Conservation (phyloP, 2,113 vertebrate genomes). For the Zapornia atra region DNA sequence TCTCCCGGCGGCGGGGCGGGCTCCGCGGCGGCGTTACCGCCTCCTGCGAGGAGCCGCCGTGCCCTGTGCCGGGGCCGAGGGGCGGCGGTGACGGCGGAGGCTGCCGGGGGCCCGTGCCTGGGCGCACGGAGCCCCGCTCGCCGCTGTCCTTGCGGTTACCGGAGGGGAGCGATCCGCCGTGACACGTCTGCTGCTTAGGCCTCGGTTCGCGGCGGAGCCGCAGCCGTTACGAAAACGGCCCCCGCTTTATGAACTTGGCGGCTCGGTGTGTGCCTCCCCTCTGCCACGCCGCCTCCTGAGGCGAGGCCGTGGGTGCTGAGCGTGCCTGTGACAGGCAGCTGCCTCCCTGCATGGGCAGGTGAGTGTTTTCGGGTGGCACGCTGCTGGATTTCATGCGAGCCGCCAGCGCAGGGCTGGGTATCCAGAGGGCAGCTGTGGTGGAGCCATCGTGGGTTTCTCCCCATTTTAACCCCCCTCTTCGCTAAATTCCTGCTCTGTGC, state of each 20-base stretch:
- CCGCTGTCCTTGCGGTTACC: background rate
- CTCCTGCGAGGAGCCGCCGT: background rate
- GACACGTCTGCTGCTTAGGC: slow-evolving; percentile 25
- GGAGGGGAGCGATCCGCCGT: background rate
- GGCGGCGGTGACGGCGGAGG: background rate
- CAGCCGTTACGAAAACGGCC: rapidly evolving
- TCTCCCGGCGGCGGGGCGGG: background rate
- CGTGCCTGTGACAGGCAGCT: background rate
- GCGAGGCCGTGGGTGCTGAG: rapidly evolving
- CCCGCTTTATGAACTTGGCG: background rate
- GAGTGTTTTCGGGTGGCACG: rapidly evolving
- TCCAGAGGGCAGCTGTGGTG: rapidly evolving
- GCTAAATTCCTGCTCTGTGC: background rate
- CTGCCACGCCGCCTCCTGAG: background rate
- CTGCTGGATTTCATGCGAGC: background rate
- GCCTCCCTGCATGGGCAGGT: rapidly evolving
- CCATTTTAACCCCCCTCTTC: background rate
- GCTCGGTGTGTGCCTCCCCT: rapidly evolving
- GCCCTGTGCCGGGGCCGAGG: background rate
- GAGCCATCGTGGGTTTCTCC: background rate
- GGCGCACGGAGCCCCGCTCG: background rate
- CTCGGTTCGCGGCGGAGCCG: background rate
- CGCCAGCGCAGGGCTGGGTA: background rate
- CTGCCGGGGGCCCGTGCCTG: background rate
- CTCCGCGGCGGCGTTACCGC: background rate